Percentiles rank a stretch among this genome's conserved stretches.
Conservation (phyloP, 2,113 vertebrate species). For the Muntiacus reevesi region DNA sequence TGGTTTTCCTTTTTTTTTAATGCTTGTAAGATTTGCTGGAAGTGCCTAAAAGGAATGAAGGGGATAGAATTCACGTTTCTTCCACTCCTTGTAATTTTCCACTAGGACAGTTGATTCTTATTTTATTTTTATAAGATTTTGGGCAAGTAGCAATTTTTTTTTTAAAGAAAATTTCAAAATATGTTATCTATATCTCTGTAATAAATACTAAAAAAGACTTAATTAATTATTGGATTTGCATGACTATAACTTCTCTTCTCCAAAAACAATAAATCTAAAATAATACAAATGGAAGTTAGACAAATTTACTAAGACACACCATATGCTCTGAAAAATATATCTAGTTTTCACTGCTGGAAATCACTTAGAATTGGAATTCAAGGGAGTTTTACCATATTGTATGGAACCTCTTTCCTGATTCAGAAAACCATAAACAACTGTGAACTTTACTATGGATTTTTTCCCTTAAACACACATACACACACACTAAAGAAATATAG, state of each 20-base stretch:
- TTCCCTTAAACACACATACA: not conserved
- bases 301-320: not conserved
- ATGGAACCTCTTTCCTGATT: not conserved
- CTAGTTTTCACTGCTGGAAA: not conserved
- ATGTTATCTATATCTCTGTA: not conserved
- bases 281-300: conserved; percentile 8
- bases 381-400: not conserved
- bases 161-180: not conserved
- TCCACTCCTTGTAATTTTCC: not conserved
- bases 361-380: conserved; percentile 6
- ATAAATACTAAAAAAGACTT: not conserved
- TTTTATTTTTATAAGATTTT: not conserved
- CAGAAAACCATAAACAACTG: not conserved
- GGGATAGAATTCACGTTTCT: not conserved
- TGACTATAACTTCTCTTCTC: not conserved
- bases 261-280: conserved; percentile 17
- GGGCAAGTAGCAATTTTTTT: not conserved
- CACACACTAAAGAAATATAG: not conserved
- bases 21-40: not conserved
- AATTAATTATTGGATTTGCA: not conserved
- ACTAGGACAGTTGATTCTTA: not conserved
- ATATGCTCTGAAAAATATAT: conserved; percentile 3
- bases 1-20: not conserved
- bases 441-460: not conserved
- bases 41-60: not conserved